Evolutionary conservation across 2,797 vertebrate species (phyloP).

Genomic region (Pteropus rufus): DNA sequence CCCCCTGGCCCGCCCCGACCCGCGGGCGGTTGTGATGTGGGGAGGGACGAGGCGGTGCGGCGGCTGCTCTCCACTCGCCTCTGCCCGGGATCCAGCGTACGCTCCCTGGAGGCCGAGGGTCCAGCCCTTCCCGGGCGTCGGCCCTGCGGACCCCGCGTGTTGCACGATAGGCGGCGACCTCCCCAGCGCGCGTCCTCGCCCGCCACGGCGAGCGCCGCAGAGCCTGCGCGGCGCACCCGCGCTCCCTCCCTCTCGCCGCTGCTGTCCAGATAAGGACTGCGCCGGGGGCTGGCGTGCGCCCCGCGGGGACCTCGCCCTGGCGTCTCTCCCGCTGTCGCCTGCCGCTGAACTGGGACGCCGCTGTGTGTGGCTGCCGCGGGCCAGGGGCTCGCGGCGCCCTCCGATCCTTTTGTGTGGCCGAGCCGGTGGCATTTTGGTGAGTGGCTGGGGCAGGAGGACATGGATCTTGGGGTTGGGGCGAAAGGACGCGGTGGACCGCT

Average conservation of each 20-base stretch:
- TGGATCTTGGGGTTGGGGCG: background rate
- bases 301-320: background rate
- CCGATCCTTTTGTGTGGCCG: background rate
- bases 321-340: background rate
- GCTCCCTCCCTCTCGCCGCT: background rate
- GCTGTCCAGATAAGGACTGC: conserved; percentile 51
- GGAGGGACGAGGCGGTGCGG: background rate
- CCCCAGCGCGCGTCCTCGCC: background rate
- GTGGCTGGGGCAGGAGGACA: background rate
- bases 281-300: background rate
- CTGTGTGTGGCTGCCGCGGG: background rate
- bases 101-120: background rate
- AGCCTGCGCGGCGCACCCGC: background rate
- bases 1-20: background rate
- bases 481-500: background rate
- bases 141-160: background rate
- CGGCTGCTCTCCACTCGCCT: accelerated
- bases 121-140: background rate
- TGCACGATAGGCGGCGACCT: background rate
- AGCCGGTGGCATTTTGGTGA: conserved; percentile 17
- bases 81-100: background rate
- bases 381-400: background rate
- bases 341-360: background rate
- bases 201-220: background rate
- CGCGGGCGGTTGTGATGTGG: accelerated